These are phyloP conservation scores for Aspidiotus rigidus DNA, from an alignment of 2,888 invertebrate genomes.

Conservation along the genomic window DNA sequence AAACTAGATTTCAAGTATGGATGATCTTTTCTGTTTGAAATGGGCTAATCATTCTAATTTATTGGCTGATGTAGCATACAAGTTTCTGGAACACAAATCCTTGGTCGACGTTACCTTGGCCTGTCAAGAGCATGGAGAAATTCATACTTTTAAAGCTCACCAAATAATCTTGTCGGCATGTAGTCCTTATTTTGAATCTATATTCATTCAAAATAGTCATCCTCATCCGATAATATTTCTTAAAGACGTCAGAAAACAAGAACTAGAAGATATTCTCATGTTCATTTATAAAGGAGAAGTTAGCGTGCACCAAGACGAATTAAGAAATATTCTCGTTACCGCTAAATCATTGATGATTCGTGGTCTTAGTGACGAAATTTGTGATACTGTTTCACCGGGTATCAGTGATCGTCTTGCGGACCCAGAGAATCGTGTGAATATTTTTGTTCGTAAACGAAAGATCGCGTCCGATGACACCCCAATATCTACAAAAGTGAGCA, in stretches of 20 bases:
- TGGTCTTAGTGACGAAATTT: constrained; percentile 63
- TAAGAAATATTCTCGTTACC: constrained; percentile 83
- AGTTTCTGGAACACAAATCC: constrained; percentile 75
- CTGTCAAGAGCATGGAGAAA: constrained; percentile 78
- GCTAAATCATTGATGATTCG: constrained; percentile 83
- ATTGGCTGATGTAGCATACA: constrained; percentile 80
- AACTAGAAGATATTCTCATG: constrained; percentile 80
- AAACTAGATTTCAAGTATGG: constrained; percentile 42
- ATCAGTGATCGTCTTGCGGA: not conserved
- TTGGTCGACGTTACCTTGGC: constrained; percentile 88
- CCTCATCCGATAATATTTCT: constrained; percentile 87
- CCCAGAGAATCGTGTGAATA: too few relatives aligned
- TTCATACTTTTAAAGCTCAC: constrained; percentile 63
- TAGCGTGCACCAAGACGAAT: constrained; percentile 81
- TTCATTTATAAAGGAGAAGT: constrained; percentile 91
- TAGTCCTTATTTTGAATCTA: constrained; percentile 87
- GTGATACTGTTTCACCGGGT: not conserved
- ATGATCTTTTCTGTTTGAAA: constrained; percentile 79
- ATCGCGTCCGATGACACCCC: too few relatives aligned
- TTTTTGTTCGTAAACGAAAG: too few relatives aligned
- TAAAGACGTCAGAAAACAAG: constrained; percentile 81
- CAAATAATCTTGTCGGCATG: constrained; percentile 88
- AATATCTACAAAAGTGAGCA: too few relatives aligned
- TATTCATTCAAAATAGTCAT: constrained; percentile 75
- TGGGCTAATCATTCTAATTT: constrained; percentile 91